Percentiles rank a stretch among this genome's conserved stretches.
These are phyloP conservation scores for Bombyx mandarina DNA, from an alignment of 1,140 invertebrate genomes.

Conservation along the genomic window DNA sequence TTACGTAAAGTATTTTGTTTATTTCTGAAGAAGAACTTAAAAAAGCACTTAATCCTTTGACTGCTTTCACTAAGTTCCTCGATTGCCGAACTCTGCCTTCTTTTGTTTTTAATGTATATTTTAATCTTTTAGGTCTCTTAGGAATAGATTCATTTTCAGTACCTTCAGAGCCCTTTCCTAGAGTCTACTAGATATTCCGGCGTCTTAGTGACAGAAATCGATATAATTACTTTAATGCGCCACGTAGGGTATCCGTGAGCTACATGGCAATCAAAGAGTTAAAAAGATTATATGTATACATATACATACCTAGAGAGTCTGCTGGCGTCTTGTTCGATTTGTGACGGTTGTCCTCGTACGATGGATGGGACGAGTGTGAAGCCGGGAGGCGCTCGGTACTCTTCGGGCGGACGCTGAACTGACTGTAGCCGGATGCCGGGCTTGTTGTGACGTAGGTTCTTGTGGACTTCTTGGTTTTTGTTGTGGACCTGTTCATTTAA, in stretches of 20 bases:
- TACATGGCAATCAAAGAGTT: neutral
- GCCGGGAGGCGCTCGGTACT: conserved; percentile 74
- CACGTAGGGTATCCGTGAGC: too few relatives aligned
- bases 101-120: too few relatives aligned
- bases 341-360: conserved; percentile 50
- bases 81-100: too few relatives aligned
- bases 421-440: conserved; percentile 71
- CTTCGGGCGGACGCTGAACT: conserved; percentile 68
- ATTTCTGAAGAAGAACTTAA: too few relatives aligned
- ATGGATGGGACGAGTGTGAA: conserved; percentile 74
- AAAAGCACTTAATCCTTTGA: too few relatives aligned
- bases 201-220: too few relatives aligned
- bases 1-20: neutral
- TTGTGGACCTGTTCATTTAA: conserved; percentile 72
- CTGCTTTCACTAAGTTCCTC: too few relatives aligned
- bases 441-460: conserved; percentile 77
- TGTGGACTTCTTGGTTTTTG: conserved; percentile 79
- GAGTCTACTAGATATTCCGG: too few relatives aligned
- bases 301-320: conserved; percentile 9
- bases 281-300: conserved; percentile 11
- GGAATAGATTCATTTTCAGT: too few relatives aligned
- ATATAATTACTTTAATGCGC: too few relatives aligned
- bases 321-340: conserved; percentile 51
- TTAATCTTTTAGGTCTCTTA: too few relatives aligned
- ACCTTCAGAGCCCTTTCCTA: too few relatives aligned